Evolutionary conservation across 1,140 invertebrate species (phyloP).

Genomic region (Phthorimaea operculella): DNA sequence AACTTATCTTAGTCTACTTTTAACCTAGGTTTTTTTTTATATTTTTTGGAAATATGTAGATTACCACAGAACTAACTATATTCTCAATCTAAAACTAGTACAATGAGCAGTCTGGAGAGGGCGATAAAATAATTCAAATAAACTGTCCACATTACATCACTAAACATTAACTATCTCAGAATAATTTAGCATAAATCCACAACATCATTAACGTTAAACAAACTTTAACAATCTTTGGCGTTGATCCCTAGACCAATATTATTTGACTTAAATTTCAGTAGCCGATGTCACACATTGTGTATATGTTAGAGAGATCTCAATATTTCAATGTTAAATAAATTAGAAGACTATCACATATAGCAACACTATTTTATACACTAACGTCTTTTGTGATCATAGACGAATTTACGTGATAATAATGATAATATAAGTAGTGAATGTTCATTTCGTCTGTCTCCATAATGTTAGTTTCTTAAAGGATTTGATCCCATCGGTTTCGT

Average conservation of each 20-base stretch:
- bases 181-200: conserved; percentile 67
- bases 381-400: conserved; percentile 60
- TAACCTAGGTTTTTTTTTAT: conserved; percentile 56
- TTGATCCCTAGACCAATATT: conserved; percentile 71
- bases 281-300: conserved; percentile 50
- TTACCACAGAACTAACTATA: conserved; percentile 55
- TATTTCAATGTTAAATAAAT: conserved; percentile 55
- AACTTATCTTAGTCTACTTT: conserved; percentile 51
- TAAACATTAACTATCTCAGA: conserved; percentile 59
- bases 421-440: conserved; percentile 33
- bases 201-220: conserved; percentile 70
- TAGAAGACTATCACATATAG: conserved; percentile 66
- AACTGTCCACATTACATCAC: conserved; percentile 46
- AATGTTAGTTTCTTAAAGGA: conserved; percentile 69
- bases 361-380: conserved; percentile 62
- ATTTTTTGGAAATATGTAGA: conserved; percentile 53
- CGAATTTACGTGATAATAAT: conserved; percentile 41
- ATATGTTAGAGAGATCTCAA: conserved; percentile 47
- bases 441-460: conserved; percentile 47
- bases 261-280: conserved; percentile 52
- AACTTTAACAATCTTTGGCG: conserved; percentile 75
- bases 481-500: conserved; percentile 70
- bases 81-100: conserved; percentile 55
- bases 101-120: conserved; percentile 64
- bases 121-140: conserved; percentile 55